phyloP scores from a whole-genome alignment of 2,797 vertebrate genomes.

The Mormyrus hasselquistii region DNA sequence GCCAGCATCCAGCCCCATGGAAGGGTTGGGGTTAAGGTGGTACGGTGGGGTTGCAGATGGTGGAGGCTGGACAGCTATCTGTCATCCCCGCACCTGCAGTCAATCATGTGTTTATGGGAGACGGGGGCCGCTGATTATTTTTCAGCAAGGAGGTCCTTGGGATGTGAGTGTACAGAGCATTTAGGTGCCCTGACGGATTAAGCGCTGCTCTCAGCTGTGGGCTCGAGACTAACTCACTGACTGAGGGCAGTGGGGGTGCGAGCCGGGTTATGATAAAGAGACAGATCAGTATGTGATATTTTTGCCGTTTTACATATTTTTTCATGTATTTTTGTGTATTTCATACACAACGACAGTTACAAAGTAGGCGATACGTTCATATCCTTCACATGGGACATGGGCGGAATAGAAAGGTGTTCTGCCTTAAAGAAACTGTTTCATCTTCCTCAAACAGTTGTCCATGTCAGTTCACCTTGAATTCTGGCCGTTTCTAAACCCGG shows the following conservation, averaged over 20 bases:
- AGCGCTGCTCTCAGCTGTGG: background rate
- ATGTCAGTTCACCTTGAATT: conserved; percentile 5
- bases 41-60: background rate
- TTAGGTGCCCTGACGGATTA: background rate
- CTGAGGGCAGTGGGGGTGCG: background rate
- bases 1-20: background rate
- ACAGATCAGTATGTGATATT: background rate
- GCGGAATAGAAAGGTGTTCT: background rate
- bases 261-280: background rate
- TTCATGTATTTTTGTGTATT: background rate
- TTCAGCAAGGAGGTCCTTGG: background rate
- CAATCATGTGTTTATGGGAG: background rate
- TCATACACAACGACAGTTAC: background rate
- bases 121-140: background rate
- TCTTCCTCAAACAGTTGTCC: conserved; percentile 3
- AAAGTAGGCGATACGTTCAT: background rate
- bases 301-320: background rate
- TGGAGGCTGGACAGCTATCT: background rate
- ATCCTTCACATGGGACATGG: background rate
- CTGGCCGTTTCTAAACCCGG: background rate
- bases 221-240: background rate
- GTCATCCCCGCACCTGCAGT: conserved; percentile 1
- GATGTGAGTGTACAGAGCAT: background rate
- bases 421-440: conserved; percentile 1
- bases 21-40: background rate